These are phyloP conservation scores for Cyanoramphus novaezelandiae DNA, from an alignment of 2,113 vertebrate species.

Conservation along the genomic window DNA sequence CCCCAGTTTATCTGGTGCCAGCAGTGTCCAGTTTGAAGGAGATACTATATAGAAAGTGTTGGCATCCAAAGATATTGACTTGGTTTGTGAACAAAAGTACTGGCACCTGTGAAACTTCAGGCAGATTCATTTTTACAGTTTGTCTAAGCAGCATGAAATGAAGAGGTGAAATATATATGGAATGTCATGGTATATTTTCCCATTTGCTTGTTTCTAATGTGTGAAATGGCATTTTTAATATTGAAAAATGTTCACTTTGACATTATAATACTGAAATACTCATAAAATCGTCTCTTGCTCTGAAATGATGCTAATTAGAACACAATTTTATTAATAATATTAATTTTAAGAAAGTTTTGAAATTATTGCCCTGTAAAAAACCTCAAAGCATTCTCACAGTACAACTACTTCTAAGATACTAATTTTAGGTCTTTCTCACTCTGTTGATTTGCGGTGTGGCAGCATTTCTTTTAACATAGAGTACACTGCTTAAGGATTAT, in stretches of 20 bases:
- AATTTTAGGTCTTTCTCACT: not conserved
- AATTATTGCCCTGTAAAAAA: not conserved
- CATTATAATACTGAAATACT: not conserved
- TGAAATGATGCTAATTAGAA: not conserved
- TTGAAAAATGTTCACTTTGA: not conserved
- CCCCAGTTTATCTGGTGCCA: not conserved
- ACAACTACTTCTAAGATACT: not conserved
- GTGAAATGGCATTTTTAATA: not conserved
- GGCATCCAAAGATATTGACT: not conserved
- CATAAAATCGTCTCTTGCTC: not conserved
- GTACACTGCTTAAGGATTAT: not conserved
- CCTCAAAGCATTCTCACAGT: not conserved
- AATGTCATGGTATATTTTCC: not conserved
- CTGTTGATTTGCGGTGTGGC: not conserved
- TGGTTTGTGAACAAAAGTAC: not conserved
- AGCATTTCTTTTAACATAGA: not conserved
- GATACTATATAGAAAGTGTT: rapidly evolving
- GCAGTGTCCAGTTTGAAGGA: not conserved
- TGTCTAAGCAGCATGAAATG: not conserved
- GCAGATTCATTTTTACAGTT: not conserved
- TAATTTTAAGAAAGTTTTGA: not conserved
- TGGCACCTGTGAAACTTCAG: not conserved
- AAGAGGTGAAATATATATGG: not conserved
- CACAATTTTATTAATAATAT: not conserved
- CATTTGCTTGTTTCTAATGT: not conserved